Conservation (phyloP, 2,888 invertebrate species). For the Ennomos fuscantarius region DNA sequence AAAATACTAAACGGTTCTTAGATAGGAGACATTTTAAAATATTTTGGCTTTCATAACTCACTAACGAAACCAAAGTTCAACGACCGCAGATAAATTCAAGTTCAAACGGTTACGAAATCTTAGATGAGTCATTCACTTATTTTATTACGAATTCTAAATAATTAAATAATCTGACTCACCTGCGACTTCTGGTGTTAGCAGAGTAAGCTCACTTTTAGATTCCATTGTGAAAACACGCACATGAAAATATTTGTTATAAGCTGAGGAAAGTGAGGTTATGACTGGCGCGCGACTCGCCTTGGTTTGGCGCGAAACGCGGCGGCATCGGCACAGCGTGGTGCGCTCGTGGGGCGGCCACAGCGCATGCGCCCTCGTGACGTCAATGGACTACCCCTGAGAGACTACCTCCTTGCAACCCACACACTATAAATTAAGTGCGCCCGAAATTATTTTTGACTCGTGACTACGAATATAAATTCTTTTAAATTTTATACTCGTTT, state of each 20-base stretch:
- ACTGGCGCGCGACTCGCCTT: conserved; percentile 65
- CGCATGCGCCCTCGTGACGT: conserved; percentile 77
- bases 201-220: conserved; percentile 51
- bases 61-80: conserved; percentile 52
- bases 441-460: conserved; percentile 30
- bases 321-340: conserved; percentile 44
- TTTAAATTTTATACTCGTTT: too few species aligned
- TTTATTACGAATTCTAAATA: conserved; percentile 1
- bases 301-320: conserved; percentile 77
- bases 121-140: conserved; percentile 15
- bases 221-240: conserved; percentile 57
- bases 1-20: too few species aligned
- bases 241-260: conserved; percentile 36
- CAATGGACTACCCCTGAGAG: conserved; percentile 59
- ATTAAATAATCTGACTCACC: conserved; percentile 56
- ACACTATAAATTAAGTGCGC: conserved; percentile 39
- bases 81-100: conserved; percentile 50
- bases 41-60: background rate
- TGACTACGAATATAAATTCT: background rate
- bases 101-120: conserved; percentile 45
- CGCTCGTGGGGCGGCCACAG: conserved; percentile 63
- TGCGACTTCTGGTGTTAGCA: conserved; percentile 53
- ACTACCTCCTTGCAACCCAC: conserved; percentile 57
- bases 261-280: conserved; percentile 64
- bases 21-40: background rate